Base-by-base conservation (phyloP, 2,888 invertebrate species). In the Deilephila elpenor region DNA sequence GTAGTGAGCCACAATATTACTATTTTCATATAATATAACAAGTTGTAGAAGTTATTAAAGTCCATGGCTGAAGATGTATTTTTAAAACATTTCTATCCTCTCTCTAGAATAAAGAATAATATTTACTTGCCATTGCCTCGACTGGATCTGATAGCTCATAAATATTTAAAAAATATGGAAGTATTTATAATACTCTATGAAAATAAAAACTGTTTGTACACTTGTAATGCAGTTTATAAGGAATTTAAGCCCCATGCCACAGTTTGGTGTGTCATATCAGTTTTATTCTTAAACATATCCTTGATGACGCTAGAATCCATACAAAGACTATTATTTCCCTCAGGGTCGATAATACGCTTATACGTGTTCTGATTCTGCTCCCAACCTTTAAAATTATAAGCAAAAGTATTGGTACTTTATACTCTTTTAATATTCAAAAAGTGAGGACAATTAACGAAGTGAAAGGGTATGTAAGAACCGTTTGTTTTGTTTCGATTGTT, bases 401-500 rank as follows among this genome's bases (percentile, higher is more conserved):
- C 44, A 44, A 44, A 32, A 14, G 44, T 11, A 1, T 44, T 44
- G 78, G 79, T 88, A 87, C 90, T 92, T 91, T 80, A 83, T 90
- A 90, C 88, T 88, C 91, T 91, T 92, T 86, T 88, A 79, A 75
- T 73, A 86, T 86, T 88, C 88, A 86, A 80, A 83, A 78, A 78
- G 29, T 75, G 74, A 59, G 67, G 76, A 71, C 25, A 11, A 51
- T 71, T 61, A 83, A 67, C 80, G 90, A 91, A 89, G 85, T 82
- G 85, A 83, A 91, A 91, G 91, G 84, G 87, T 90, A 89, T 84
- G 73, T 84, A 89, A 79, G 85, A 84, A 82, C 84, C 75, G 67
- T 75, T 71, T 37, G 61, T 72, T 37, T 14, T n/a, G 34, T 44
- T 44, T 11, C 2, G 11, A 44, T 44, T 44, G 3, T 14, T 14